Base-by-base conservation (phyloP, 1,140 invertebrate species). In the Pogonomyrmex californicus region DNA sequence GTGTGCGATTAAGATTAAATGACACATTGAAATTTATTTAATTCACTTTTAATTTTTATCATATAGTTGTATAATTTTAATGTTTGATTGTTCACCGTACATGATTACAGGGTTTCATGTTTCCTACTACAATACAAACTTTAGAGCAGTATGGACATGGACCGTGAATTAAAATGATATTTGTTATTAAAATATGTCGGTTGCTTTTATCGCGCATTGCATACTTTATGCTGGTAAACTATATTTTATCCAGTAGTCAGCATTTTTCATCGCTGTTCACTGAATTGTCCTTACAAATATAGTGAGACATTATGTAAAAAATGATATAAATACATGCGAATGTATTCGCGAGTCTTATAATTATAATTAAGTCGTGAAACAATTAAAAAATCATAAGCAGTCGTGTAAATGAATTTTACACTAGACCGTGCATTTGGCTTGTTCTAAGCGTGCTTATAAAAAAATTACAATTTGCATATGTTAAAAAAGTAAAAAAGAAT, bases 341-440 rank as follows among this genome's bases (percentile, higher is more conserved):
- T 58, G n/a, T 73, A 75, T 75, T 58, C 4, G 36, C 12, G 38
- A 58, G 3, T 58, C 71, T 75, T 75, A 75, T 41, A 75, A 75
- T 75, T 75, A 75, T 41, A 75, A 75, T 75, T 75, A 75, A 75
- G 58, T 56, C 41, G 68, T 71, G 47, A 71, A 71, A 70, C 14
- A 38, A 75, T 41, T 73, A 56, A 75, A 75, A 58, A 3, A 75
- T 75, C 7, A 75, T 75, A 60, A 58, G 54, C 17, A 10, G n/a
- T n/a, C 38, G n/a, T 75, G n/a, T 58, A 38, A 41, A 5, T 38
- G 54, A 75, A 75, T 75, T 5, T 75, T 58, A 75, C 36, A 58
- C 3, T 75, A 9, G 4, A 73, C 7, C 12, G 30, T 41, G 68
- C 33, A 10, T 56, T 3, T 23, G n/a, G 2, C 12, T 41, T 75